These are phyloP conservation scores for Azemiops feae DNA, from an alignment of 2,113 vertebrate genomes.

Conservation along the genomic window DNA sequence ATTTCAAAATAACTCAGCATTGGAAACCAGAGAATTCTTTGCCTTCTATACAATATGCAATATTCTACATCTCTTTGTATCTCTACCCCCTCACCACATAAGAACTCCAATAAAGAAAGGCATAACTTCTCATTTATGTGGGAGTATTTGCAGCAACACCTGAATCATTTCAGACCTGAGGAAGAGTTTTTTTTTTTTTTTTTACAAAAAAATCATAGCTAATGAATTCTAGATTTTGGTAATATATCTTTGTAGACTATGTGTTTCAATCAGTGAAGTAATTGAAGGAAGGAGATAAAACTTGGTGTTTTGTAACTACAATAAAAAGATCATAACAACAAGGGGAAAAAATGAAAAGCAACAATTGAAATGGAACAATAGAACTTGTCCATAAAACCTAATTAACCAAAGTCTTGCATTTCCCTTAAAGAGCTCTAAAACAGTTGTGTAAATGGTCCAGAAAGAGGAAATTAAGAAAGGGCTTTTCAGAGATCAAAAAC, in stretches of 20 bases:
- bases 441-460: neutral
- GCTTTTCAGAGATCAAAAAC: fast-evolving
- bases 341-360: neutral
- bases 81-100: neutral
- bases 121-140: neutral
- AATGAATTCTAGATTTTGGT: neutral
- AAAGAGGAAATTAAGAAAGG: neutral
- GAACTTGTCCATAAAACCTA: neutral
- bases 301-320: neutral
- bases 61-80: neutral
- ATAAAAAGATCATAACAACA: neutral
- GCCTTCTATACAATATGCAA: neutral
- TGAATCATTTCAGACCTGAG: neutral
- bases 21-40: neutral
- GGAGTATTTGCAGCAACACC: neutral
- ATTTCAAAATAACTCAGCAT: neutral
- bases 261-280: neutral
- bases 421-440: neutral
- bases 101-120: neutral
- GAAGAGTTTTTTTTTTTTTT: neutral
- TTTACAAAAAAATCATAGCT: neutral
- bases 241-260: neutral
- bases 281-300: neutral
- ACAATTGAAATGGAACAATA: neutral
- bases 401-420: neutral